Conservation (phyloP, 2,888 invertebrate species). For the Mythimna loreyi region DNA sequence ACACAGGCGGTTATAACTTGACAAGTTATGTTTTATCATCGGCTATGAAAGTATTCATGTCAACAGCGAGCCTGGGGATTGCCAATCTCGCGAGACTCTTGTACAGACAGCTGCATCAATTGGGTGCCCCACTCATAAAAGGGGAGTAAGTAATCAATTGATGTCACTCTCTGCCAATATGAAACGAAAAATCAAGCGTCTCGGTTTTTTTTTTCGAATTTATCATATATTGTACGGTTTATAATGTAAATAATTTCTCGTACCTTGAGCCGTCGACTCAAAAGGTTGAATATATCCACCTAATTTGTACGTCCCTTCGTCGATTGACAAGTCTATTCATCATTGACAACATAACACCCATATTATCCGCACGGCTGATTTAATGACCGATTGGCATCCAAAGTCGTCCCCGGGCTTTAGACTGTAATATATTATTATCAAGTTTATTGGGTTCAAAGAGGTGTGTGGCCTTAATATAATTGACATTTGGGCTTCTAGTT, state of each 20-base stretch:
- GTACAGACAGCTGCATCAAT: too few relatives aligned
- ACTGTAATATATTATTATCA: slow-evolving; percentile 10
- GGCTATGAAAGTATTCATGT: not conserved
- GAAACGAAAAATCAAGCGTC: not conserved
- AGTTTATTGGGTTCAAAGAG: slow-evolving; percentile 33
- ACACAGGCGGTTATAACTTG: slow-evolving; percentile 5
- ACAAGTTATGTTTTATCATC: slow-evolving; percentile 25
- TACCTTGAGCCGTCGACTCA: not conserved
- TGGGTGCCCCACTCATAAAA: too few relatives aligned
- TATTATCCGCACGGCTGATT: slow-evolving; percentile 44
- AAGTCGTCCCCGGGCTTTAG: slow-evolving; percentile 34
- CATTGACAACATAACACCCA: slow-evolving; percentile 42
- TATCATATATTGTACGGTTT: not conserved
- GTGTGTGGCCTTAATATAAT: slow-evolving; percentile 11
- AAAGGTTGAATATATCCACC: slow-evolving; percentile 27
- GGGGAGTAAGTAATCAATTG: too few relatives aligned
- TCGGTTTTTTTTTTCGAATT: too few relatives aligned
- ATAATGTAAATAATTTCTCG: not conserved
- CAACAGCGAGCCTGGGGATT: not conserved
- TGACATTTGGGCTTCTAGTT: slow-evolving; percentile 2
- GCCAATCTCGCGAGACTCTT: not conserved
- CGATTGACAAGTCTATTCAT: slow-evolving; percentile 36
- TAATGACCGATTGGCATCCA: slow-evolving; percentile 45
- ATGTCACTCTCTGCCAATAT: not conserved
- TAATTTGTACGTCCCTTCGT: slow-evolving; percentile 12